Evolutionary conservation across 2,888 invertebrate species (phyloP).

Genomic region (Timema podura): DNA sequence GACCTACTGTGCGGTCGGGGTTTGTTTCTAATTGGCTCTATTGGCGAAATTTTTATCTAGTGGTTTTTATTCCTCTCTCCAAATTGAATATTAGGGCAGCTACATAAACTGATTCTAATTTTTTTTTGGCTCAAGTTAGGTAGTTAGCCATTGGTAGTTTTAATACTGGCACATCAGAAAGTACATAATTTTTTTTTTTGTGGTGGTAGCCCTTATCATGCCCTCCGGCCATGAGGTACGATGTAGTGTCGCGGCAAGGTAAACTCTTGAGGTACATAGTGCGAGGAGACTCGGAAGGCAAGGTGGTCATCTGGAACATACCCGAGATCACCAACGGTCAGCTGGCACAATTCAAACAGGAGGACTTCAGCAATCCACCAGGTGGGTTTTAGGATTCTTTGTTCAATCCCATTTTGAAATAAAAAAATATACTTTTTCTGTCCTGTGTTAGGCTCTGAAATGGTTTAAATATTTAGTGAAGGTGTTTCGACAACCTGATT

Average conservation of each 20-base stretch:
- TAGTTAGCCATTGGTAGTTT: background rate
- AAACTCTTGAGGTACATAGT: constrained; percentile 65
- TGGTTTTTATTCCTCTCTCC: too few relatives aligned
- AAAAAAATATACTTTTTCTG: too few relatives aligned
- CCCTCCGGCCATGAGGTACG: constrained; percentile 83
- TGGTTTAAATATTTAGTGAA: too few relatives aligned
- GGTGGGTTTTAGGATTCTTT: constrained; percentile 37
- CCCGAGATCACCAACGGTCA: constrained; percentile 73
- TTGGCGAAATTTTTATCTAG: too few relatives aligned
- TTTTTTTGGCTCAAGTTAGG: constrained; percentile 12
- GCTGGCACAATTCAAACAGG: constrained; percentile 56
- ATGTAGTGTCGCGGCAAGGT: constrained; percentile 60
- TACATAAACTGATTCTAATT: background rate
- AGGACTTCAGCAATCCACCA: constrained; percentile 48
- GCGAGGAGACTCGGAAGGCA: constrained; percentile 89
- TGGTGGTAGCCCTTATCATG: constrained; percentile 71
- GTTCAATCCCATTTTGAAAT: too few relatives aligned
- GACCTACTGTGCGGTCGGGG: too few relatives aligned
- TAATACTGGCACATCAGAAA: too few relatives aligned
- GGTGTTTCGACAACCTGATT: too few relatives aligned
- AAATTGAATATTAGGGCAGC: too few relatives aligned
- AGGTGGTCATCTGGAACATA: constrained; percentile 83
- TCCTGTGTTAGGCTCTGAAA: too few relatives aligned
- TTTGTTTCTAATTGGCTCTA: too few relatives aligned
- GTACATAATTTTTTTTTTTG: background rate